Evolutionary conservation across 2,888 invertebrate species (phyloP), one percentile per base, ranked within the genome.

Genomic region (Chrysolina oricalcia): DNA sequence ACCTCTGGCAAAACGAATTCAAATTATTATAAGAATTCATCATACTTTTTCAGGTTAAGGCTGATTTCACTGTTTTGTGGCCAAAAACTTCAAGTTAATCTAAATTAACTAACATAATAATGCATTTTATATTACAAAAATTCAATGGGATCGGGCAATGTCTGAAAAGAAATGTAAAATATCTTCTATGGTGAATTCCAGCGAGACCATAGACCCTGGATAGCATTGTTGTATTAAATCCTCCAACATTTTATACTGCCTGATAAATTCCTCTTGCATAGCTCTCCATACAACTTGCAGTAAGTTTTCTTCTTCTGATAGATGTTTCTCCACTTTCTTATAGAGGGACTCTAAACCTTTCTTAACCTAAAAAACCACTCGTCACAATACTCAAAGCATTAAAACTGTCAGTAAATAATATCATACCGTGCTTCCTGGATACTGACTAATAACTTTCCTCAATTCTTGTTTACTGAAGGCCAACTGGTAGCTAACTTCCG

Each of bases 221-320:
- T 99, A 99, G 90, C 98, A 99, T 82, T 97, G 93, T 85, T 96
- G 96, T 86, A 99, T 97, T 82, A 98, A 92, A 83, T 96, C 95
- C 90, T 98, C 97, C 83, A 98, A 93, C 83, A 95, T 93, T 88
- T 96, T 97, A 89, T 98, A 97, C 89, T 99, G 99, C 83, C 95
- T 94, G 83, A 99, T 96, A 89, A 99, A 99, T 91, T 99, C 98
- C 88, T 98, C 97, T 91, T 99, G 98, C 98, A 99, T 98, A 84
- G 98, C 97, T 87, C 97, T 93, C 99, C 99, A 99, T 74, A 99
- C 99, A 68, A 99, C 99, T 92, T 97, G 96, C 84, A 98, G 91
- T 79, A 98, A 91, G 86, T 97, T 98, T 87, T 96, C 96, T 89
- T 97, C 97, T 89, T 98, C 98, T 85, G 96, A 97, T 63, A 99